Evolutionary conservation across 37 sponge, comb jelly and placozoan genomes (phyloP).

Genomic region (Eunapius fragilis): DNA sequence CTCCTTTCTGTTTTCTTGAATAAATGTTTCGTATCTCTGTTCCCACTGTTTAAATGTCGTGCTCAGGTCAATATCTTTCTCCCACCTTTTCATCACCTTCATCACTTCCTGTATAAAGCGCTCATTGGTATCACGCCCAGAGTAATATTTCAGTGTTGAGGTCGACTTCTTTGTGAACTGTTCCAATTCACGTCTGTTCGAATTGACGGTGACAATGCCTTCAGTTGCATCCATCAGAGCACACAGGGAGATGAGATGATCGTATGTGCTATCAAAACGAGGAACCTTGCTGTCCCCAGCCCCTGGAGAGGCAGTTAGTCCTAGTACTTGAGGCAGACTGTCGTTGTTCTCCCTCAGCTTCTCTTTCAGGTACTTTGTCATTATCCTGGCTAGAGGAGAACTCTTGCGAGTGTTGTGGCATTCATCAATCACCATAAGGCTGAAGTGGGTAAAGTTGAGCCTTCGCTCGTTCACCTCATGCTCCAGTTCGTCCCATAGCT

Average conservation of each 20-base stretch:
- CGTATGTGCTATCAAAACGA: constrained; percentile 2
- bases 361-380: constrained; percentile 44
- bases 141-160: neutral
- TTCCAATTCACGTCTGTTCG: constrained; percentile 41
- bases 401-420: constrained; percentile 54
- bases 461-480: neutral
- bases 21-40: constrained; percentile 25
- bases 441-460: constrained; percentile 17
- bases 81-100: constrained; percentile 26
- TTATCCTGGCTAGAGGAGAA: constrained; percentile 31
- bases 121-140: constrained; percentile 28
- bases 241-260: constrained; percentile 61
- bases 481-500: constrained; percentile 27
- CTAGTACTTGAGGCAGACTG: constrained; percentile 54
- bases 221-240: constrained; percentile 75
- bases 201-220: constrained; percentile 51
- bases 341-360: neutral
- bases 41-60: constrained; percentile 3
- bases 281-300: constrained; percentile 47
- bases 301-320: constrained; percentile 81
- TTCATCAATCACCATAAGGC: constrained; percentile 60
- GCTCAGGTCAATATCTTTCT: constrained; percentile 5
- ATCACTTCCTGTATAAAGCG: neutral
- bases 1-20: constrained; percentile 14
- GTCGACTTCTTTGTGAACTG: constrained; percentile 3